Conservation (phyloP, 2,888 invertebrate genomes). For the Apoda limacodes region DNA sequence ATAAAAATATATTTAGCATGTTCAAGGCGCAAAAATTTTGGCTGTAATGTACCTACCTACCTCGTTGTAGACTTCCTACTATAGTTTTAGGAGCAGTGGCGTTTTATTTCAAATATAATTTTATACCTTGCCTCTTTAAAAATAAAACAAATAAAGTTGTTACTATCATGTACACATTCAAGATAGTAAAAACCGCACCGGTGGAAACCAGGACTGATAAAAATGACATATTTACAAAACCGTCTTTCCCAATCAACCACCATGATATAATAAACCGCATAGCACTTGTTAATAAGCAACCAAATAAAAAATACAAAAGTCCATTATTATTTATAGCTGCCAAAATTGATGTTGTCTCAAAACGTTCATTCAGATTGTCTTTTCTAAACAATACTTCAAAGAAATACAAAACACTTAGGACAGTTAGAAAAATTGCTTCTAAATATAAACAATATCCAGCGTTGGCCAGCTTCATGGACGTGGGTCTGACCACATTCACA, state of each 20-base stretch:
- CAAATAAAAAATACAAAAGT: constrained; percentile 81
- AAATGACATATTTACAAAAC: constrained; percentile 80
- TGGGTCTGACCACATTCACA: constrained; percentile 61
- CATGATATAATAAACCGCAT: no score
- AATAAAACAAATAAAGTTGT: constrained; percentile 31
- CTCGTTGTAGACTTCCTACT: no score
- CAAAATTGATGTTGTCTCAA: constrained; percentile 67
- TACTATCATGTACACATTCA: constrained; percentile 69
- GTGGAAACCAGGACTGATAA: constrained; percentile 68
- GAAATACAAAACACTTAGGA: constrained; percentile 66
- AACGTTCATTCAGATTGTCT: constrained; percentile 22
- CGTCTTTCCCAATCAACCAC: no score
- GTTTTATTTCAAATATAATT: no score
- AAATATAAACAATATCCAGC: constrained; percentile 84
- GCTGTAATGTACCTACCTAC: no score
- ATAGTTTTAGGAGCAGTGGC: no score
- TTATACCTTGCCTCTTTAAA: constrained; percentile 51
- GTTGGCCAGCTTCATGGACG: constrained; percentile 88
- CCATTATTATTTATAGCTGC: constrained; percentile 85
- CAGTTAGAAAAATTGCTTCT: constrained; percentile 71
- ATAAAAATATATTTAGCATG: no score
- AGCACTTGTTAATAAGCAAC: constrained; percentile 90
- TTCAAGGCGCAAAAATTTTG: no score
- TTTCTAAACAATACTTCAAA: constrained; percentile 59
- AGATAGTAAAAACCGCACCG: constrained; percentile 55